These are phyloP conservation scores for Euura lappo DNA, from an alignment of 1,140 invertebrate genomes.

Conservation along the genomic window DNA sequence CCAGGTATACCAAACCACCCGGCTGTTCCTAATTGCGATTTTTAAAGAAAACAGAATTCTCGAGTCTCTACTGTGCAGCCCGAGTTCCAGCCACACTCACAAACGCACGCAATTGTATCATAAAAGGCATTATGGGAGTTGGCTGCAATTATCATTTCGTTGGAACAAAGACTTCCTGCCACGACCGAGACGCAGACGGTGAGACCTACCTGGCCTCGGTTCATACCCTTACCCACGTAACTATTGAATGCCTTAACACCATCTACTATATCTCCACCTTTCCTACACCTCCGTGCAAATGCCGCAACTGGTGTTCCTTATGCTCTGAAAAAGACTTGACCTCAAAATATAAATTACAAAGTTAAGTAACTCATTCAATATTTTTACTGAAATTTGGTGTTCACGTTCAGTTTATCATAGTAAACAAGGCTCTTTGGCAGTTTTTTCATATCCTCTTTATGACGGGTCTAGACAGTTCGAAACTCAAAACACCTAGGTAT, in stretches of 20 bases:
- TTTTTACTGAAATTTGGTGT: too few species aligned
- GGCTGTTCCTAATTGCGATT: background rate
- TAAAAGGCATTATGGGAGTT: background rate
- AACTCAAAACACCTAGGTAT: too few species aligned
- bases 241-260: background rate
- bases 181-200: background rate
- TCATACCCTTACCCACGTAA: background rate
- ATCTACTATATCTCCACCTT: background rate
- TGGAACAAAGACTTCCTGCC: background rate
- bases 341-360: too few species aligned
- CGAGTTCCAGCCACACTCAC: background rate
- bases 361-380: too few species aligned
- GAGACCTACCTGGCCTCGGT: background rate
- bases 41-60: background rate
- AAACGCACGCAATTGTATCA: background rate
- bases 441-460: too few species aligned
- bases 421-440: too few species aligned
- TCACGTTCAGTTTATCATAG: too few species aligned
- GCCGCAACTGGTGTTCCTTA: too few species aligned
- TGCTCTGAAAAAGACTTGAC: too few species aligned
- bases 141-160: background rate
- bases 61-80: background rate
- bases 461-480: too few species aligned
- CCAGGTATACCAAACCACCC: too few species aligned
- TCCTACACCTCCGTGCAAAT: background rate